Conservation (phyloP, 2,888 invertebrate genomes). For the Adineta ricciae region DNA sequence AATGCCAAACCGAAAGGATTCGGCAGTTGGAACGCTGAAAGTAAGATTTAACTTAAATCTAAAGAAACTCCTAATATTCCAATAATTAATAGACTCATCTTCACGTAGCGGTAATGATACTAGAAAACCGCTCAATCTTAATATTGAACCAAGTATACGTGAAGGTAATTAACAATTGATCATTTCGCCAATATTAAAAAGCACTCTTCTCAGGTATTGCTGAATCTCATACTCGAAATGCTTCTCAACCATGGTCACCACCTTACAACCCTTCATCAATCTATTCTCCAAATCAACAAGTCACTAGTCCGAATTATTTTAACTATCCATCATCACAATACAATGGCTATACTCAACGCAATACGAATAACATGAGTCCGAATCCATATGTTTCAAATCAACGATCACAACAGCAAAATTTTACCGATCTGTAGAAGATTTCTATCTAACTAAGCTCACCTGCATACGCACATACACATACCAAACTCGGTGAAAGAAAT, state of each 20-base stretch:
- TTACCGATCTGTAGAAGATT: constrained; percentile 2
- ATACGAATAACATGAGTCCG: neutral
- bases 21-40: neutral
- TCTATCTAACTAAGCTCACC: neutral
- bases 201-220: no score
- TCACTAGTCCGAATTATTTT: neutral
- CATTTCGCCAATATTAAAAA: no score
- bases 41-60: neutral
- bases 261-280: neutral
- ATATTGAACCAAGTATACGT: constrained; percentile 21
- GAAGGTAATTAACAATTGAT: neutral
- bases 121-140: constrained; percentile 3
- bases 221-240: neutral
- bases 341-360: neutral
- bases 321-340: neutral
- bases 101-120: neutral
- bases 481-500: neutral
- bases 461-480: no score
- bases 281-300: constrained; percentile 1
- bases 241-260: constrained; percentile 10
- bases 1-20: constrained; percentile 31
- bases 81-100: neutral
- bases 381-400: neutral
- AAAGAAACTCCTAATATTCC: no score
- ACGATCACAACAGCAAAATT: neutral